phyloP scores from a whole-genome alignment of 92 coral and sea anemone species.

The Diadumene lineata region DNA sequence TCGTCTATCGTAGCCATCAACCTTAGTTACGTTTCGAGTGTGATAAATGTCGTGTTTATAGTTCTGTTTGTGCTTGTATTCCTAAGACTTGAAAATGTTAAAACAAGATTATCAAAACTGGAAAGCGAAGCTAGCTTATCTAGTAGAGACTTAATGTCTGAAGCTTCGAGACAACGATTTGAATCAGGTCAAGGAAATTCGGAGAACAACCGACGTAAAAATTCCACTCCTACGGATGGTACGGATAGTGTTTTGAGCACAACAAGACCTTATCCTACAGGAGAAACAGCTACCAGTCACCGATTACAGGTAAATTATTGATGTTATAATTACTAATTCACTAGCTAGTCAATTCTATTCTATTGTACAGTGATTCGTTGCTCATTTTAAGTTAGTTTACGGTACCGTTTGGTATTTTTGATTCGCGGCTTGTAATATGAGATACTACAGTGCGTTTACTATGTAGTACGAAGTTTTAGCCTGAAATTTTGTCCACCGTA shows the following conservation, averaged over 20 bases:
- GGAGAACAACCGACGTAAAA: slow-evolving; percentile 19
- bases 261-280: slow-evolving; percentile 39
- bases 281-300: slow-evolving; percentile 28
- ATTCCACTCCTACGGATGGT: slow-evolving; percentile 23
- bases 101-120: slow-evolving; percentile 59
- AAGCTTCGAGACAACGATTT: slow-evolving; percentile 24
- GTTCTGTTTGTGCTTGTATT: slow-evolving; percentile 84
- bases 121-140: slow-evolving; percentile 31
- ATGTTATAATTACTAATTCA: slow-evolving; percentile 4
- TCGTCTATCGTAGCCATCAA: slow-evolving; percentile 29
- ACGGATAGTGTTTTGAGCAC: slow-evolving; percentile 36
- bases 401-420: slow-evolving; percentile 20
- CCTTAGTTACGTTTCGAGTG: slow-evolving; percentile 60
- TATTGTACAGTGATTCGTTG: slow-evolving; percentile 6
- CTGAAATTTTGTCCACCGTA: slow-evolving; percentile 41
- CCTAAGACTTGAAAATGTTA: slow-evolving; percentile 66
- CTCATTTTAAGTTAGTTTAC: slow-evolving; percentile 15
- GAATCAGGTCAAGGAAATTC: slow-evolving; percentile 15
- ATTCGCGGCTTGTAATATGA: slow-evolving; percentile 39
- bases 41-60: slow-evolving; percentile 81
- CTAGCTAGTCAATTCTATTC: not conserved
- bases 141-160: slow-evolving; percentile 20
- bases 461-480: slow-evolving; percentile 18
- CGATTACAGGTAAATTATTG: slow-evolving; percentile 30
- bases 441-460: slow-evolving; percentile 6